Evolutionary conservation across 1,140 invertebrate genomes (phyloP).

Genomic region (Drosophila mauritiana): DNA sequence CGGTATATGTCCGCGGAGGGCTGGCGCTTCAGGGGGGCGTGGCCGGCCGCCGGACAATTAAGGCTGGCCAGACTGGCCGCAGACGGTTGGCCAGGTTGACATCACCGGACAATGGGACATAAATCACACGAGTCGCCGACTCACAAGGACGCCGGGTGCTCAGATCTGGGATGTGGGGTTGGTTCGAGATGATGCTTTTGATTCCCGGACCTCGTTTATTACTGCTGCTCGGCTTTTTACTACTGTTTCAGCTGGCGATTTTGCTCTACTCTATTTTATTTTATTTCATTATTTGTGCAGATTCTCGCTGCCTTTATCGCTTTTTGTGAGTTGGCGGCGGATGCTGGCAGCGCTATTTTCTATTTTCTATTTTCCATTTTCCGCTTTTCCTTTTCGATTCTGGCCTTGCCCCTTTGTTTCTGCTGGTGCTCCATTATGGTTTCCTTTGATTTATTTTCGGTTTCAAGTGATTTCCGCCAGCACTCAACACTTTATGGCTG

Average conservation of each 20-base stretch:
- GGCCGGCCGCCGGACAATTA: constrained; percentile 60
- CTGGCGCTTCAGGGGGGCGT: background rate
- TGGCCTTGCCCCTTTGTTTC: constrained; percentile 50
- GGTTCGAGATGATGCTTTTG: constrained; percentile 31
- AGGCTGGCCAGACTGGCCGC: constrained; percentile 56
- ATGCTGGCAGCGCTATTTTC: constrained; percentile 63
- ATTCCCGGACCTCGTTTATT: constrained; percentile 41
- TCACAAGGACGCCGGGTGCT: constrained; percentile 29
- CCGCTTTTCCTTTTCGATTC: constrained; percentile 55
- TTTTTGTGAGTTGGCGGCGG: constrained; percentile 47
- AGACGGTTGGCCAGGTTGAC: constrained; percentile 67
- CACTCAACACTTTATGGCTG: constrained; percentile 77
- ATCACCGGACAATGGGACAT: constrained; percentile 60
- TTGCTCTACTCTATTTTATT: constrained; percentile 36
- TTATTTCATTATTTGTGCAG: constrained; percentile 32
- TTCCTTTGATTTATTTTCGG: constrained; percentile 78
- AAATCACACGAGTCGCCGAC: constrained; percentile 57
- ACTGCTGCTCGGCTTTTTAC: constrained; percentile 45
- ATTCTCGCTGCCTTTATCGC: constrained; percentile 35
- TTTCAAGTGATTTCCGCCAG: constrained; percentile 80
- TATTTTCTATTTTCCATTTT: constrained; percentile 46
- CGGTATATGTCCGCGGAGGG: background rate
- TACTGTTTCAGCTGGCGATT: constrained; percentile 47
- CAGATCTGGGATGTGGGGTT: constrained; percentile 2
- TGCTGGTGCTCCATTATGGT: constrained; percentile 68